Evolutionary conservation across 2,113 vertebrate species (phyloP), one percentile per base, ranked within the genome.

Genomic region (Chaetorhynchus papuensis): DNA sequence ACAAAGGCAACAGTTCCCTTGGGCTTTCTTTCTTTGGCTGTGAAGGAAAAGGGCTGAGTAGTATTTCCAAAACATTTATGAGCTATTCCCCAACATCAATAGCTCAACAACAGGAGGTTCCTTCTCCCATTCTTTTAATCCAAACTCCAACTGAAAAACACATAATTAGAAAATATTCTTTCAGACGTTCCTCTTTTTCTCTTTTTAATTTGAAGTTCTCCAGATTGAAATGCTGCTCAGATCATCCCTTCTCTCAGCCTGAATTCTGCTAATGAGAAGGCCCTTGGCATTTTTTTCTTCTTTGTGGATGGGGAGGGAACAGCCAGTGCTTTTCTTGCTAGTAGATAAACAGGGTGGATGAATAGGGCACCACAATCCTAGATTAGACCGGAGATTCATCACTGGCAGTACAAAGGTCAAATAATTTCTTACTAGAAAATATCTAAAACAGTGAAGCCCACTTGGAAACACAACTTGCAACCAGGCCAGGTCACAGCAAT

Each of bases 21-120:
- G 71, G 22, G 71, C 81, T 93, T 92, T 90, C 69, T 37, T 93
- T 75, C 83, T 92, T 74, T 93, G 83, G 44, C 79, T 94, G 68
- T 74, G 68, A 93, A 95, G 64, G 44, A 83, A 86, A 95, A 95
- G 42, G 60, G 47, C 56, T 68, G 39, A 31, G 49, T 69, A 87
- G 70, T 60, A 72, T 90, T 93, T 96, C 78, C 72, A 86, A 90
- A 97, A 81, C 14, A 81, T 66, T 77, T 74, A 63, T 87, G 12
- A 80, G 42, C 52, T 77, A 64, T 63, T 93, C 64, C 47, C 26
- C 23, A 4, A 85, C 30, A 90, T 54, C 56, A 81, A 14, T 52
- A 90, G 26, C 42, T 64, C 50, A 75, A 26, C 11, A 80, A 77
- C 83, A 88, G 56, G 23, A 85, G 27, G 19, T 60, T 89, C 27